These are phyloP conservation scores for Caenorhabditis auriculariae DNA, from an alignment of 2,888 invertebrate species.

Conservation along the genomic window DNA sequence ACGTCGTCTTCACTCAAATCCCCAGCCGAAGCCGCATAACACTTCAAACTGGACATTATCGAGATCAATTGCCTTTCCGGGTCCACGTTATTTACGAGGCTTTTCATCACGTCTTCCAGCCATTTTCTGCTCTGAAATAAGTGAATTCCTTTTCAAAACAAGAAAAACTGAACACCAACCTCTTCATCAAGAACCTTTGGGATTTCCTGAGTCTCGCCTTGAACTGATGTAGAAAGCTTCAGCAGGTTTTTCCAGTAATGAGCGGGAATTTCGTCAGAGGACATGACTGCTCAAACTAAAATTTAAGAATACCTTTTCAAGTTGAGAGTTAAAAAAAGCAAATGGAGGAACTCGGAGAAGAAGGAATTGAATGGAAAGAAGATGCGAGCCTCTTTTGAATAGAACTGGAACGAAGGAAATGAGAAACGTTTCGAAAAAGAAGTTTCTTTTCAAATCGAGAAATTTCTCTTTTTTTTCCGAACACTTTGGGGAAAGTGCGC, in stretches of 20 bases:
- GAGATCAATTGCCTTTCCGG: slow-evolving; percentile 2
- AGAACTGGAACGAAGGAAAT: too few species aligned
- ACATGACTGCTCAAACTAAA: too few species aligned
- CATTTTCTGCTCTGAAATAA: slow-evolving; percentile 18
- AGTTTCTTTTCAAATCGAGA: too few species aligned
- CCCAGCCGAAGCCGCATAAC: neutral
- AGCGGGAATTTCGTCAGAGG: slow-evolving; percentile 1
- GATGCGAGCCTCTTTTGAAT: too few species aligned
- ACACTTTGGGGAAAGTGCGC: too few species aligned
- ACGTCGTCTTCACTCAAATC: neutral
- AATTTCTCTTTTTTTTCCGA: too few species aligned
- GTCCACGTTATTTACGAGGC: slow-evolving; percentile 5
- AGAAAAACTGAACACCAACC: neutral
- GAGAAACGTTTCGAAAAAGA: too few species aligned
- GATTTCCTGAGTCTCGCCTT: neutral
- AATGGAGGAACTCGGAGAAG: too few species aligned
- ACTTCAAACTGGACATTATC: neutral
- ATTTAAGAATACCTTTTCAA: too few species aligned
- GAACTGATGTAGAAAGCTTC: neutral
- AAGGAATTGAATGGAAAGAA: too few species aligned
- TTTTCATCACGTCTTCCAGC: slow-evolving; percentile 15
- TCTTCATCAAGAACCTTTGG: neutral
- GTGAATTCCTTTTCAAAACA: neutral
- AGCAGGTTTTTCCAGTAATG: slow-evolving; percentile 3
- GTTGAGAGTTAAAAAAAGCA: too few species aligned